Base-by-base conservation (phyloP, 2,113 vertebrate species). In the Etia nguti region DNA sequence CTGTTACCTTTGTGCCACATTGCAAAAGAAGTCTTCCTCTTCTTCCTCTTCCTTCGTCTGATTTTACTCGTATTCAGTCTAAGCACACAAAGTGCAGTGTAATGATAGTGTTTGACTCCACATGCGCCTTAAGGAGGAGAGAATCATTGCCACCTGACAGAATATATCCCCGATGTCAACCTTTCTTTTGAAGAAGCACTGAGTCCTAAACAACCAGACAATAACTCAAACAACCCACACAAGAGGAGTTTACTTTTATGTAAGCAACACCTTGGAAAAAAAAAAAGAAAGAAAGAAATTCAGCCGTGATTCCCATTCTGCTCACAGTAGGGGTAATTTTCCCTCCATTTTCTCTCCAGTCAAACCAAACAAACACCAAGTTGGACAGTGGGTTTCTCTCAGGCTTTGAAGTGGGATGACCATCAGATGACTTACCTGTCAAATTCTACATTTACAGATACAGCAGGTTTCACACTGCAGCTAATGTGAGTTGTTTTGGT, bases 181-280 rank as follows among this genome's bases (percentile, higher is more conserved):
- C 75, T 13, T 57, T 16, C 18, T 81, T 68, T 24, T 68, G 9
- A 80, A 79, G 89, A 77, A 65, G 6, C 8, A 29, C 24, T 1
- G 0, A 81, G 24, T 46, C 18, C 62, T 12, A 86, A 90, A 90
- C 24, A 88, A 15, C 38, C 79, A 57, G 68, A 84, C 79, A 60
- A 41, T 2, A 16, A 10, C 73, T 91, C 50, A 91, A 89, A 86
- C 87, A 89, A 65, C 50, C 83, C 62, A 34, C 80, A 84, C 18
- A 50, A 48, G 60, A 84, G 4, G 24, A 46, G 52, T 81, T 52
- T 65, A 68, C 38, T 10, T n/a, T 81, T 62, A 62, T 3, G 13
- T 7, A 59, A 81, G 57, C 82, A 85, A 73, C 46, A 86, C 55
- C 18, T 77, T 50, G 16, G 46, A n/a, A 77, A 31, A 75, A 43